phyloP scores from a whole-genome alignment of 2,113 vertebrate genomes.

The Ciconia stormi region DNA sequence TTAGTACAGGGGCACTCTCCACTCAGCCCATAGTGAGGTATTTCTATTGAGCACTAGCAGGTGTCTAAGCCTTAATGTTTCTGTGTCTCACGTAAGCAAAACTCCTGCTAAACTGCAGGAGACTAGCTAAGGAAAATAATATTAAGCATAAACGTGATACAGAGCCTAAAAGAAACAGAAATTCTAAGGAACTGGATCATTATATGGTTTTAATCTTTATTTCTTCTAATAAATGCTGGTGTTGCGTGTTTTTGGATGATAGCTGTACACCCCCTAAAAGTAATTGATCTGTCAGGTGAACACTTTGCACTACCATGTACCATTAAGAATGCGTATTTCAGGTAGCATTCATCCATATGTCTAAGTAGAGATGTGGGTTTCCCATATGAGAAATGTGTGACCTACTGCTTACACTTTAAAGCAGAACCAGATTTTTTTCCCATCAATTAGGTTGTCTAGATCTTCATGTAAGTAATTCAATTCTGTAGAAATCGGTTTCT shows the following conservation, averaged over 20 bases:
- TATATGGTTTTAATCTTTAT: not conserved
- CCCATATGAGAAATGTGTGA: not conserved
- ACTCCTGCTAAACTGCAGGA: not conserved
- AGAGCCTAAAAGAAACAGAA: not conserved
- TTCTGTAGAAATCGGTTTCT: not conserved
- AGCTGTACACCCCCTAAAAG: not conserved
- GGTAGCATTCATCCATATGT: not conserved
- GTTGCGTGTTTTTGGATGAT: not conserved
- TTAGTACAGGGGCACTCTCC: not conserved
- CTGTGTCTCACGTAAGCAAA: not conserved
- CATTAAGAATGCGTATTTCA: not conserved
- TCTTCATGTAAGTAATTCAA: not conserved
- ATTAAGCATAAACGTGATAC: not conserved
- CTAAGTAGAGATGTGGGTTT: not conserved
- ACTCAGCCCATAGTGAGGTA: not conserved
- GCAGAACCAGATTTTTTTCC: not conserved
- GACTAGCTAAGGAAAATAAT: not conserved
- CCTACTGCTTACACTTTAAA: not conserved
- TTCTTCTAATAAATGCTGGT: not conserved
- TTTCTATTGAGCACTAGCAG: not conserved
- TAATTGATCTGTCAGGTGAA: not conserved
- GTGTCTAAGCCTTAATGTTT: not conserved
- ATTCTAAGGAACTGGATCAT: not conserved
- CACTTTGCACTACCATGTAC: not conserved
- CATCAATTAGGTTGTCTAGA: not conserved